Percentiles rank a stretch among this genome's conserved stretches.
Evolutionary conservation across 1,140 invertebrate genomes (phyloP).

Genomic region (Asbolus verrucosus): DNA sequence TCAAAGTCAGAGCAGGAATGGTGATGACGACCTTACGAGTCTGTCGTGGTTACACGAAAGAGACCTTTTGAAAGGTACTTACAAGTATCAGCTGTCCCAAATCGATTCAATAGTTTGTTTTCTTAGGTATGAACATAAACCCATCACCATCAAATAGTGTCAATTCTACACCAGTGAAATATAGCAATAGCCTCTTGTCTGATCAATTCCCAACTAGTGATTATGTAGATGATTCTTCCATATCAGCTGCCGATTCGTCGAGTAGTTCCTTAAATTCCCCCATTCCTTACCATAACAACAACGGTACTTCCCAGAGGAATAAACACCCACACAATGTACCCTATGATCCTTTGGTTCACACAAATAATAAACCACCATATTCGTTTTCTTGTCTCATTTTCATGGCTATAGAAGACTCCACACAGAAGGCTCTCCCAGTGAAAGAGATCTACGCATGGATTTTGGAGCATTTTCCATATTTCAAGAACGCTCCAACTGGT

Average conservation of each 20-base stretch:
- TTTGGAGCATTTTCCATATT: constrained; percentile 95
- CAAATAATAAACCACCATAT: constrained; percentile 92
- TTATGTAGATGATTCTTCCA: constrained; percentile 65
- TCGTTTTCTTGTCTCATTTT: constrained; percentile 97
- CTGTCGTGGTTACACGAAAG: constrained; percentile 92
- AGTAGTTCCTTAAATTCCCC: constrained; percentile 62
- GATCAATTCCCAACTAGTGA: constrained; percentile 64
- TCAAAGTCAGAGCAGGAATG: constrained; percentile 58
- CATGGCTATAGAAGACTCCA: constrained; percentile 96
- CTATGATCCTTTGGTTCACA: constrained; percentile 82
- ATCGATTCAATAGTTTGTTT: neutral
- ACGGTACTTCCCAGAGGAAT: constrained; percentile 64
- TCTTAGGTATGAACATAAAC: constrained; percentile 59
- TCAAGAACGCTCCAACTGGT: constrained; percentile 94
- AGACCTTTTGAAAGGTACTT: constrained; percentile 85
- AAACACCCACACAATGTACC: constrained; percentile 81
- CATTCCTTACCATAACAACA: constrained; percentile 48
- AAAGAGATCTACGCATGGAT: constrained; percentile 99
- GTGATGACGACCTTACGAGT: constrained; percentile 85
- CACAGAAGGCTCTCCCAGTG: constrained; percentile 89
- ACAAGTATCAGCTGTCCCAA: neutral
- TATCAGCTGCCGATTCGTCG: constrained; percentile 62
- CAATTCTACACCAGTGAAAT: constrained; percentile 61
- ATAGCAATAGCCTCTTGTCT: constrained; percentile 50
- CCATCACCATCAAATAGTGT: constrained; percentile 61